Evolutionary conservation across 2,113 vertebrate species (phyloP).

Genomic region (Agelaius phoeniceus): DNA sequence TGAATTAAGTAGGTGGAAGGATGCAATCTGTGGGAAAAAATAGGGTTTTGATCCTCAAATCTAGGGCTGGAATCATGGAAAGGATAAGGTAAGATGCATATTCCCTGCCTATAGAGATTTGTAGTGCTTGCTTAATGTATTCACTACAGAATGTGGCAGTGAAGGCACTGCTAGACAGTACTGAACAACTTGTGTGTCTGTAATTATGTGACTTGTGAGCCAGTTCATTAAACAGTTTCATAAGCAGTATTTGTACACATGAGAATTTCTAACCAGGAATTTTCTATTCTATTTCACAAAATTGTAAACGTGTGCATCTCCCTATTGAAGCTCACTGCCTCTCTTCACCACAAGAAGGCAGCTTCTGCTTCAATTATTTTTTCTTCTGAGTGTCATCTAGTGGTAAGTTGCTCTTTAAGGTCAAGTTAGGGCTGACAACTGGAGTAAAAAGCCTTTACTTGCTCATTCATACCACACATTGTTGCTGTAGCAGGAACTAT

Average conservation of each 20-base stretch:
- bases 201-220: not conserved
- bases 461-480: not conserved
- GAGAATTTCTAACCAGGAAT: not conserved
- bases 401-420: not conserved
- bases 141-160: not conserved
- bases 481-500: not conserved
- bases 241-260: not conserved
- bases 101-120: not conserved
- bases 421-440: not conserved
- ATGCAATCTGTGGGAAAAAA: not conserved
- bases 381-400: not conserved
- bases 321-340: not conserved
- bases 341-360: not conserved
- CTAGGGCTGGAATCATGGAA: not conserved
- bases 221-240: not conserved
- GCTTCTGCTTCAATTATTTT: not conserved
- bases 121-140: not conserved
- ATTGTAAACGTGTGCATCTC: not conserved
- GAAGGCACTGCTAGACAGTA: not conserved
- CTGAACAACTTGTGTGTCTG: not conserved
- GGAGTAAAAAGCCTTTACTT: not conserved
- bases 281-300: not conserved
- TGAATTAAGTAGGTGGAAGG: not conserved
- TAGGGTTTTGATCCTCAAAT: not conserved
- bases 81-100: not conserved